Base-by-base conservation (phyloP, 2,888 invertebrate genomes). In the Erynnis tages region DNA sequence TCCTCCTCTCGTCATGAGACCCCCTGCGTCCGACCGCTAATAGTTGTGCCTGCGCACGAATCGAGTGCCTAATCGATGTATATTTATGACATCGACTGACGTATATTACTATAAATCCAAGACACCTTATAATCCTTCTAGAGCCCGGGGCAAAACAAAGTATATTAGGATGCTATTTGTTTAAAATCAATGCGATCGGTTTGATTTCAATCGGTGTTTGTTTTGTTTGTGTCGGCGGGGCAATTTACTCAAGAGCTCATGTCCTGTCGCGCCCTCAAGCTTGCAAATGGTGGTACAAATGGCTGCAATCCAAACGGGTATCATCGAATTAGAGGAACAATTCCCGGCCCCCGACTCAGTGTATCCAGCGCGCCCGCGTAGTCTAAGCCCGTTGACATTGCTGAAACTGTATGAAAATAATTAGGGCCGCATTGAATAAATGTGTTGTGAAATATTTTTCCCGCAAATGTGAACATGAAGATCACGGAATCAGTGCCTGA, bases 251-350 rank as follows among this genome's bases (percentile, higher is more conserved):
- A 73, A 83, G 83, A 82, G 79, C 66, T 73, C 61, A 71, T 76
- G 77, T 81, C 82, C 80, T 79, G 78, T 76, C 65, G 71, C 79
- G 77, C 81, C 80, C 80, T 76, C 78, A 69, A 78, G 77, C 58
- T 71, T 75, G 78, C 75, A 71, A 67, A 78, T 82, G 71, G 76
- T 70, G 61, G 70, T 67, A 73, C 72, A 84, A 84, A 86, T 87
- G 85, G 82, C 76, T 67, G 83, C 83, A 84, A 83, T 82, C 76
- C 80, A 75, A 66, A 56, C 67, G 65, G 68, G 75, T 69, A 71
- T 75, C 79, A 81, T 78, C 72, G 73, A 79, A 80, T 84, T 82
- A 81, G 74, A 70, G 74, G 75, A 75, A 76, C 74, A 71, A 74
- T 73, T 75, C 73, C 74, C 69, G 67, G 71, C 67, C 67, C 57